Conservation (phyloP, 2,113 vertebrate species). For the Glaucidium brasilianum region DNA sequence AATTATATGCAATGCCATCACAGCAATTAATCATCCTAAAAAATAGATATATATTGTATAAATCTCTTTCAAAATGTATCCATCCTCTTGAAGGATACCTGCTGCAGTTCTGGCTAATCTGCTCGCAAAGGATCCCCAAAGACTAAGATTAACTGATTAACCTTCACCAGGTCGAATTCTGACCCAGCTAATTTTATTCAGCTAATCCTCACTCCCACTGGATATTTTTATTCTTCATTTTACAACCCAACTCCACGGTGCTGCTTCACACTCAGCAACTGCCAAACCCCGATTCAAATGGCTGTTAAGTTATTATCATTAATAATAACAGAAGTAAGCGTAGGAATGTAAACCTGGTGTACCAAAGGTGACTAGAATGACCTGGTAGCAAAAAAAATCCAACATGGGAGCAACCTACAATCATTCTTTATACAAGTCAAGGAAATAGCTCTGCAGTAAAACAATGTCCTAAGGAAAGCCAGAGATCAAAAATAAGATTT, state of each 20-base stretch:
- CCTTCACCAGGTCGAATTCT: fast-evolving
- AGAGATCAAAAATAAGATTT: not conserved
- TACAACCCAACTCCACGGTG: not conserved
- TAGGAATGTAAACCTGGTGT: not conserved
- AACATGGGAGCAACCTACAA: not conserved
- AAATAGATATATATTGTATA: fast-evolving
- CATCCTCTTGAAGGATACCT: not conserved
- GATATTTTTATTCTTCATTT: not conserved
- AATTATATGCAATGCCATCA: not conserved
- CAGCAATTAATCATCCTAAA: not conserved
- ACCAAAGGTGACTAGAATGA: not conserved
- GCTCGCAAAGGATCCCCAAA: not conserved
- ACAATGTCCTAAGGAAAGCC: not conserved
- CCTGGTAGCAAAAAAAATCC: not conserved
- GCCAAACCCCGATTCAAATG: not conserved
- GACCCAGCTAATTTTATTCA: not conserved
- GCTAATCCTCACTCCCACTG: not conserved
- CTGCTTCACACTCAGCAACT: not conserved
- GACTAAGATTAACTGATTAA: not conserved
- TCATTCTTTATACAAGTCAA: fast-evolving
- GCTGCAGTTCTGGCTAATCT: not conserved
- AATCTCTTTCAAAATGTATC: not conserved
- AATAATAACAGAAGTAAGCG: not conserved
- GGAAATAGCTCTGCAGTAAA: not conserved
- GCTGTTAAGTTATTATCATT: not conserved